Evolutionary conservation across 1,140 invertebrate species (phyloP), one percentile per base, ranked within the genome.

Genomic region (Globodera rostochiensis): DNA sequence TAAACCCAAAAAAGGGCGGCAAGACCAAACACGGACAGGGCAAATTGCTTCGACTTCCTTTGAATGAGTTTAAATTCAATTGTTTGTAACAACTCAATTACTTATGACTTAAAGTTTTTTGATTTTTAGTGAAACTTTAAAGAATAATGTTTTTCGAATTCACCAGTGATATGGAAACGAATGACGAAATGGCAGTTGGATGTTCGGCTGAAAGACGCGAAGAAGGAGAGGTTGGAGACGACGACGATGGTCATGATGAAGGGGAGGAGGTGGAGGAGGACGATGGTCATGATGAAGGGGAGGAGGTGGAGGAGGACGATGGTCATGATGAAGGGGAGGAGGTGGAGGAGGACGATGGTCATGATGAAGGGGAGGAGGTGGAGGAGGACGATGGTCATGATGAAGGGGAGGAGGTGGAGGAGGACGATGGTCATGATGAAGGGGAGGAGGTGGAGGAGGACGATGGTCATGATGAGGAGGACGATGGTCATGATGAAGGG

Each of bases 321-420:
- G 57, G 4, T 11, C 57, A 19, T 6, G 57, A 64, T 3, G 57
- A 64, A 9, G 53, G 15, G 6, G 57, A 64, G 19, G 19, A 15
- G 11, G 1, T 1, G 13, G 71, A 73, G n/a, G 57, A 8, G 36
- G 73, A 19, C 11, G 50, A 80, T n/a, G 73, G 80, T 46, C 21
- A 50, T 6, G 15, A 73, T 19, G 46, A 11, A 15, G 71, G 19
- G 13, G 71, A 73, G n/a, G 77, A 36, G n/a, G 78, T 80, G 21
- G 78, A 79, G 7, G 11, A 79, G 36, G 79, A 25, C 19, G 78
- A 79, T 13, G 74, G 74, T 4, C 15, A 77, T 19, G 78, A 80
- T 8, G 47, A 79, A 60, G 57, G 19, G 5, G 57, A 60, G 19
- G 19, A 15, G 11, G 1, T 1, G 13, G 71, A 73, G n/a, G 57